Evolutionary conservation across 2,888 invertebrate species (phyloP), one percentile per base, ranked within the genome.

Genomic region (Acleris cristana): DNA sequence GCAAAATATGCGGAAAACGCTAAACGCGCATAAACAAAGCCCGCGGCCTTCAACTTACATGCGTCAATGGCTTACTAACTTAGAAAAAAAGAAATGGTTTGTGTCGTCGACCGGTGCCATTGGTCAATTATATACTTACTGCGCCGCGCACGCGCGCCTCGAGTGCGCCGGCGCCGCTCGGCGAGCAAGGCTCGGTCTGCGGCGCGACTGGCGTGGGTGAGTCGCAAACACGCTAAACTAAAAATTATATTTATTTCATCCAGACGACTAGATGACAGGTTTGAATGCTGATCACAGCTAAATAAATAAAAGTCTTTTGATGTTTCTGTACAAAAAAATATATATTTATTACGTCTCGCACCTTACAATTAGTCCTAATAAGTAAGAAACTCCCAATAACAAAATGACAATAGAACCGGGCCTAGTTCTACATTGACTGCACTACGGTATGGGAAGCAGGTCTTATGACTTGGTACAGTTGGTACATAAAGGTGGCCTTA

Each of bases 111-210:
- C 34, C 19, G 18, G 10, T 14, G 19, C 34, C 8, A 30, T 30
- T 8, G 30, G 8, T 30, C 30, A 30, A 30, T 30, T 30, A 30
- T 2, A 30, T 8, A 30, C 7, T 18, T n/a, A 12, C 21, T 34
- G 49, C 18, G 18, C 18, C 10, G 19, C 19, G 19, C 49, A 19
- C 12, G 55, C 55, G 34, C 21, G 16, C 23, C 45, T 16, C 21
- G 21, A 70, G 74, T 70, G 54, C 71, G 74, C 70, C 58, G 73
- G 72, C 71, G 73, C 48, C 71, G 73, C 44, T 73, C 76, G 62
- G 55, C 58, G 53, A 21, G 48, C 60, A 1, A 2, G 30, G 30
- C 30, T 30, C 30, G 30, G 30, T 10, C 30, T 2, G 30, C 30
- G 26, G 26, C 1, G 26, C 3, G 23, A 4, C 23, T 2, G 7